Evolutionary conservation across 2,888 invertebrate species (phyloP), one percentile per base, ranked within the genome.

Genomic region (Laspeyria flexula): DNA sequence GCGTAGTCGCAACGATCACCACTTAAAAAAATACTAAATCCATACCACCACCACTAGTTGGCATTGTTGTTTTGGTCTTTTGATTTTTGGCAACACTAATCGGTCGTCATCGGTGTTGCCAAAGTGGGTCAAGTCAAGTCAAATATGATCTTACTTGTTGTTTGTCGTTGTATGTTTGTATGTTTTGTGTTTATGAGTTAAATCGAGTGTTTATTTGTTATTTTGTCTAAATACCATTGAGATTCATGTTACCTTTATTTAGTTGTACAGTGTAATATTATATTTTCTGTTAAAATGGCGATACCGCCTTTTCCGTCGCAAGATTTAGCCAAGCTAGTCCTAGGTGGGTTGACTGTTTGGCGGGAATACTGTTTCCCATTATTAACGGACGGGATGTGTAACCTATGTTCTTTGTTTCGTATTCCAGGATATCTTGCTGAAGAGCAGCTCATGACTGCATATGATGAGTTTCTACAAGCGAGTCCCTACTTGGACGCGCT

Each of bases 401-500:
- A 44, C 43, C 41, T 49, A 55, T 43, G 47, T 55, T 59, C 61
- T 60, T 64, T 63, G 51, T 61, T 47, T 50, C 53, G 23, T 57
- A 40, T 74, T 75, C 25, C 74, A 93, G 93, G 92, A 43, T 92
- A 93, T 64, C 78, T 93, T 34, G 88, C 88, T 21, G 92, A 92
- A 59, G 91, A 92, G 71, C 88, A 92, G 72, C 83, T 92, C 50
- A 90, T 90, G 90, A 88, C 88, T 23, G 90, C 88, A 0, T 92
- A 92, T 70, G 90, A 92, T 81, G 92, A 92, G 71, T 92, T 93
- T 60, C 73, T 93, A 1, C 86, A 88, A 73, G 86, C 87, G 3
- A 91, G 92, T 60, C 90, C 89, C 0, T 91, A 91, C 69, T 79
- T 93, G 63, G 92, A 91, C 60, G 91, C 87, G 9, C 73, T 83